Conservation (phyloP, 2,113 vertebrate genomes). For the Emydocephalus ijimae region DNA sequence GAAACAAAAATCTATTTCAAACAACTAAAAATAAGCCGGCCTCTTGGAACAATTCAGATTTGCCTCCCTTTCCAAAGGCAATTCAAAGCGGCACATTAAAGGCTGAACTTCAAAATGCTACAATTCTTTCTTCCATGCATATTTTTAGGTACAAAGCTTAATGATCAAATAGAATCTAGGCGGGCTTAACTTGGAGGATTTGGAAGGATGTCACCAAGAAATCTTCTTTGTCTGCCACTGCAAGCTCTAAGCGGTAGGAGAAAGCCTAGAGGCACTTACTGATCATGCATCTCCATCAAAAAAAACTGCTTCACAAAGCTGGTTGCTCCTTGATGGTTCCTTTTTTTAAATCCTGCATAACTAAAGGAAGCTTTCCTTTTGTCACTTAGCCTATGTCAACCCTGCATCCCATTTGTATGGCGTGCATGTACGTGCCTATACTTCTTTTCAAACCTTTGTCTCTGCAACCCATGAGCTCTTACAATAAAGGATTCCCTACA, state of each 20-base stretch:
- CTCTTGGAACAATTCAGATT: conserved; percentile 48
- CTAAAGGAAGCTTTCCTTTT: conserved; percentile 28
- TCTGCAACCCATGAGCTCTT: background rate
- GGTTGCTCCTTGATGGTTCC: conserved; percentile 17
- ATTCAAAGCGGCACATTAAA: conserved; percentile 42
- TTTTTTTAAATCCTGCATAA: conserved; percentile 20
- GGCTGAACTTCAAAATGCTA: conserved; percentile 34
- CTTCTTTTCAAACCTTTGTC: background rate
- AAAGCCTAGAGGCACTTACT: conserved; percentile 18
- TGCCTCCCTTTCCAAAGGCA: conserved; percentile 35
- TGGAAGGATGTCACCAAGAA: conserved; percentile 46
- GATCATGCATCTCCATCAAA: conserved; percentile 38
- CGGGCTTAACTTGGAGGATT: conserved; percentile 52
- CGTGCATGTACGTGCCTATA: background rate
- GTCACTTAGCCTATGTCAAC: conserved; percentile 11
- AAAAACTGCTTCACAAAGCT: conserved; percentile 37
- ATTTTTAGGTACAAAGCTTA: conserved; percentile 54
- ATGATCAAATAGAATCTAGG: conserved; percentile 61
- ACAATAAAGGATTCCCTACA: conserved; percentile 5
- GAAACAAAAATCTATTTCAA: conserved; percentile 44
- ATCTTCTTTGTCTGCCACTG: conserved; percentile 54
- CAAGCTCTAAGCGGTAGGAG: conserved; percentile 39
- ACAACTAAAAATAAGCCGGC: conserved; percentile 39
- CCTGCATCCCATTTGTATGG: conserved; percentile 2
- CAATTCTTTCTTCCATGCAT: conserved; percentile 38